Evolutionary conservation across 2,888 invertebrate genomes (phyloP), one percentile per base, ranked within the genome.

Genomic region (Epirrita christyi): DNA sequence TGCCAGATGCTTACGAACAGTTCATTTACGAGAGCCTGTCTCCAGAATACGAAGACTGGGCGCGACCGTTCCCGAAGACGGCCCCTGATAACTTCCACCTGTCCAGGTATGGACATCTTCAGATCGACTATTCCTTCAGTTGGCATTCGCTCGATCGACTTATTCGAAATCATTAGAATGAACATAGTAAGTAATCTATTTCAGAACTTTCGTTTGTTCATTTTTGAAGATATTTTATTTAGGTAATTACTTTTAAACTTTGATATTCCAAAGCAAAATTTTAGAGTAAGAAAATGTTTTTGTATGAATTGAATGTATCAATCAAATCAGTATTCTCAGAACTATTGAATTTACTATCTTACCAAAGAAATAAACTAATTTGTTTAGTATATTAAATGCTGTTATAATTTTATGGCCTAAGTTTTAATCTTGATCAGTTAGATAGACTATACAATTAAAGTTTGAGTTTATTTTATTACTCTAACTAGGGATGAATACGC

Each of bases 121-220:
- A 96, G 87, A 96, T 96, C 68, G 96, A 96, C 80, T 96, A 96
- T 75, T 96, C 96, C 1, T 95, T 94, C 83, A 96, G 95, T 85
- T 96, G 96, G 96, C 95, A 95, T 81, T 96, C 95, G 55, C 90
- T 96, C 62, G 95, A 96, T 80, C 94, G 96, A 75, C 95, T 96
- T 68, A 96, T 96, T 72, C 92, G 93, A 61, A 92, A 93, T 76
- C 92, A 89, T 75, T 85, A 75, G 59, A 49, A 13, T 28, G 14
- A 10, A 45, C 29, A 34, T 21, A n/a, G n/a, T n/a, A n/a, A 2
- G 4, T 4, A 21, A 21, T 21, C 21, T 2, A 21, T 21, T 21
- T 21, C 21, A 21, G 21, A 21, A 21, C 2, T 21, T 21, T 21
- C 21, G 21, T 32, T 32, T 32, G 32, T 32, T 32, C 8, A 32